These are phyloP conservation scores for Salvelinus namaycush DNA, from an alignment of 2,113 vertebrate genomes.

Conservation along the genomic window DNA sequence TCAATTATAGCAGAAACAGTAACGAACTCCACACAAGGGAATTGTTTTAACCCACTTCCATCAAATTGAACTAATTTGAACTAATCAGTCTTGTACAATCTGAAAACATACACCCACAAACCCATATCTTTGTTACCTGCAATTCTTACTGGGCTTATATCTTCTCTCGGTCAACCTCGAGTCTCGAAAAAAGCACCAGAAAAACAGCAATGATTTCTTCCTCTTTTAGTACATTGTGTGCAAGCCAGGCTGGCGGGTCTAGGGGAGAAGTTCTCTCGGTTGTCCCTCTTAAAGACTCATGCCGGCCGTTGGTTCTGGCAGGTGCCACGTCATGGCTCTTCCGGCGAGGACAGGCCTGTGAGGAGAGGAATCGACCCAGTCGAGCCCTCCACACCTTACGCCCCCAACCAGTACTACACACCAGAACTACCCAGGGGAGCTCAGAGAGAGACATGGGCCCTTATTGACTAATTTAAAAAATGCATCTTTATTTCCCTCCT, in stretches of 20 bases:
- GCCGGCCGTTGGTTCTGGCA: slow-evolving; percentile 64
- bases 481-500: slow-evolving; percentile 23
- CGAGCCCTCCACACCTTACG: slow-evolving; percentile 28
- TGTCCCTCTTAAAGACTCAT: slow-evolving; percentile 67
- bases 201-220: neutral
- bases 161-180: neutral
- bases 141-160: slow-evolving; percentile 17
- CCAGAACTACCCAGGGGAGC: neutral
- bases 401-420: slow-evolving; percentile 21
- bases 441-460: neutral
- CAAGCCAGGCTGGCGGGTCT: slow-evolving; percentile 23
- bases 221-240: slow-evolving; percentile 22
- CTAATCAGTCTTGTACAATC: neutral
- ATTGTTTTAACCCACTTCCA: neutral
- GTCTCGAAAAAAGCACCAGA: neutral
- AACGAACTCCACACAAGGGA: neutral
- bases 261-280: slow-evolving; percentile 38
- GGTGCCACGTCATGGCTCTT: slow-evolving; percentile 67
- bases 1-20: neutral
- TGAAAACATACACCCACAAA: neutral
- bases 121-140: slow-evolving; percentile 14
- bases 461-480: slow-evolving; percentile 6
- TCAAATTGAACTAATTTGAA: neutral
- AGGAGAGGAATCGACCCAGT: slow-evolving; percentile 58
- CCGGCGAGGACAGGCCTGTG: slow-evolving; percentile 50